Evolutionary conservation across 2,113 vertebrate species (phyloP).

Genomic region (Thalassarche chlororhynchos): DNA sequence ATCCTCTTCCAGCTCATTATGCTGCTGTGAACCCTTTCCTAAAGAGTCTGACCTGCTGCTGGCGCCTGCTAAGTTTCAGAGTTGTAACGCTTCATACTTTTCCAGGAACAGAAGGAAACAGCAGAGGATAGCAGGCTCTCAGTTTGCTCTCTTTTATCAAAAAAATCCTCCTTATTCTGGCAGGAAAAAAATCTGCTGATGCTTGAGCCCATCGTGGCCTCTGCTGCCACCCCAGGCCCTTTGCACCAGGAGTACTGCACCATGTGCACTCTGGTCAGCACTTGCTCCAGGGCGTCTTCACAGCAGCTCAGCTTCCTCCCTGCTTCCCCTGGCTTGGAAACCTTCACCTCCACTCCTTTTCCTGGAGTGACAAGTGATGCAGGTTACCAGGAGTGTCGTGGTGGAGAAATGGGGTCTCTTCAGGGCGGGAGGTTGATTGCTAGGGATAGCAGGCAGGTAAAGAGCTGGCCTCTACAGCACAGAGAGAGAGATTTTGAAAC

Average conservation of each 20-base stretch:
- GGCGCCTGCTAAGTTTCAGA: background rate
- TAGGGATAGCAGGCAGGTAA: background rate
- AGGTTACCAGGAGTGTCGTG: background rate
- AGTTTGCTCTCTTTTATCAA: background rate
- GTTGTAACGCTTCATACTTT: background rate
- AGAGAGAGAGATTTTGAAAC: background rate
- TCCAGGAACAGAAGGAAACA: background rate
- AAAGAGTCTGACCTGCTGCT: background rate
- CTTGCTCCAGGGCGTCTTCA: background rate
- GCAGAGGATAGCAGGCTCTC: background rate
- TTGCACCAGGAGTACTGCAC: background rate
- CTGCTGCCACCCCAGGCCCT: background rate
- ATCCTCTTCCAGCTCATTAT: background rate
- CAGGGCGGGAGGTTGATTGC: background rate
- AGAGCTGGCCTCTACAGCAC: background rate
- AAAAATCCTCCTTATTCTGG: background rate
- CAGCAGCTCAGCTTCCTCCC: background rate
- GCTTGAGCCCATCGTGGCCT: background rate
- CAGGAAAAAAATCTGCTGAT: background rate
- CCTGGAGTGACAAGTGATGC: background rate
- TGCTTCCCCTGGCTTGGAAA: background rate
- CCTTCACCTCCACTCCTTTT: background rate
- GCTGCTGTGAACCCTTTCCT: background rate
- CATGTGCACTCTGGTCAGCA: background rate
- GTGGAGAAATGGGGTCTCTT: background rate